Evolutionary conservation across 2,113 vertebrate genomes (phyloP).

Genomic region (Abramis brama): DNA sequence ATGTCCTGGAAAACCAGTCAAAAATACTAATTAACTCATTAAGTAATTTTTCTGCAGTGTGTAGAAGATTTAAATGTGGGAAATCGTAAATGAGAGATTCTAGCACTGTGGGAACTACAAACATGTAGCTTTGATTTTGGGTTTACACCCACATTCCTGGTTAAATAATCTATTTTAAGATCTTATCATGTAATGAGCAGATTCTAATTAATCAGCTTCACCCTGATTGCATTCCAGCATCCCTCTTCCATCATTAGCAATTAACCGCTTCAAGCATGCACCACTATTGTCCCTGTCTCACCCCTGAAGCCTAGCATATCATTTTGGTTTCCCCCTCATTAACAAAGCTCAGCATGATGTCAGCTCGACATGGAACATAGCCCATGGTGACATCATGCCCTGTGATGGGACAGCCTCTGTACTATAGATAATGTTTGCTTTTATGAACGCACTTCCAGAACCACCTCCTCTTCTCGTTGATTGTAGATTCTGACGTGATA

Average conservation of each 20-base stretch:
- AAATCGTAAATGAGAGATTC: neutral
- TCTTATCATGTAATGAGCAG: constrained; percentile 44
- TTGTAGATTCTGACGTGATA: neutral
- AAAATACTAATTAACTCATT: neutral
- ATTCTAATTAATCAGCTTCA: constrained; percentile 57
- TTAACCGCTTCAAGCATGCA: constrained; percentile 64
- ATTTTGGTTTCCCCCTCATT: constrained; percentile 44
- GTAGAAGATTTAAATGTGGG: neutral
- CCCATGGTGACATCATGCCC: constrained; percentile 16
- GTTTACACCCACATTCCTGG: constrained; percentile 39
- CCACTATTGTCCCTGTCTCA: constrained; percentile 42
- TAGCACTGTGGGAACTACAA: neutral
- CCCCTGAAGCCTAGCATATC: constrained; percentile 28
- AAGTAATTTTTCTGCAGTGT: neutral
- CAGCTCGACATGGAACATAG: neutral
- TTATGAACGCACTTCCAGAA: neutral
- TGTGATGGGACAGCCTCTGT: neutral
- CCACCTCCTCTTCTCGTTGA: neutral
- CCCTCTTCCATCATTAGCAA: constrained; percentile 60
- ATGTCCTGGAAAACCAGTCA: neutral
- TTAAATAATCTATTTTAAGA: constrained; percentile 43
- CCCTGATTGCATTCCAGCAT: constrained; percentile 56
- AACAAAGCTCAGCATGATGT: constrained; percentile 34
- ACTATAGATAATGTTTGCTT: neutral
- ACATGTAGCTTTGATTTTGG: constrained; percentile 39